Conservation (phyloP, 23 tunicate species). For the Ascidia mentula region DNA sequence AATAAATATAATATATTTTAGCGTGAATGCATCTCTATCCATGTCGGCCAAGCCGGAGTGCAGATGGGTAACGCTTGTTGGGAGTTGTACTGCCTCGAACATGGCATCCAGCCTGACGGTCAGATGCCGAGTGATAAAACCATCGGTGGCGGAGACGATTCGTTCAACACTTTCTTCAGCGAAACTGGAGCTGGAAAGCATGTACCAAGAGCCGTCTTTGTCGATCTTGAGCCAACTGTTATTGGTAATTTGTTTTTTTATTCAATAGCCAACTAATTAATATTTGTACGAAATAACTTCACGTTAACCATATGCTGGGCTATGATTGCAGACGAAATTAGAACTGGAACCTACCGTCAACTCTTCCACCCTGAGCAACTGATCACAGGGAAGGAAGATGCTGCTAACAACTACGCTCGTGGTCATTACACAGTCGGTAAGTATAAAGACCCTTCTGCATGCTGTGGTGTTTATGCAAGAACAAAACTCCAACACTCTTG, state of each 20-base stretch:
- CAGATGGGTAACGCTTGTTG: constrained; percentile 22
- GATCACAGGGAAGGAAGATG: constrained; percentile 82
- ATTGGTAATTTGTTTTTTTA: constrained; percentile 15
- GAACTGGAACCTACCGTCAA: constrained; percentile 61
- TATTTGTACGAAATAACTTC: too few species aligned
- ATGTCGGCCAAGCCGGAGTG: constrained; percentile 22
- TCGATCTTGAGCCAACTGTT: constrained; percentile 58
- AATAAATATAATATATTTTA: background rate
- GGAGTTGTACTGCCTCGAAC: constrained; percentile 54
- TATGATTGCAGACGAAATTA: constrained; percentile 28
- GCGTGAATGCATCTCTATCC: constrained; percentile 15
- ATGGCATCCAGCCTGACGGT: constrained; percentile 54
- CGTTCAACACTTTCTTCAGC: constrained; percentile 65
- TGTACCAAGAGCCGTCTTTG: constrained; percentile 54
- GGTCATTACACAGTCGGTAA: constrained; percentile 70
- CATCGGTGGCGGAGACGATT: constrained; percentile 33
- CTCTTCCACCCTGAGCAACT: constrained; percentile 78
- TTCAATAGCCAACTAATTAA: too few species aligned
- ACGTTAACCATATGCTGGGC: too few species aligned
- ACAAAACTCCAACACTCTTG: too few species aligned
- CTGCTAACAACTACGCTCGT: constrained; percentile 85
- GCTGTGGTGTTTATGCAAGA: too few species aligned
- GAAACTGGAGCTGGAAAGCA: constrained; percentile 60
- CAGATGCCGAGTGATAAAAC: constrained; percentile 37
- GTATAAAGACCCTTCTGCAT: background rate